phyloP scores from a whole-genome alignment of 2,888 invertebrate genomes.

The Eilema depressum region DNA sequence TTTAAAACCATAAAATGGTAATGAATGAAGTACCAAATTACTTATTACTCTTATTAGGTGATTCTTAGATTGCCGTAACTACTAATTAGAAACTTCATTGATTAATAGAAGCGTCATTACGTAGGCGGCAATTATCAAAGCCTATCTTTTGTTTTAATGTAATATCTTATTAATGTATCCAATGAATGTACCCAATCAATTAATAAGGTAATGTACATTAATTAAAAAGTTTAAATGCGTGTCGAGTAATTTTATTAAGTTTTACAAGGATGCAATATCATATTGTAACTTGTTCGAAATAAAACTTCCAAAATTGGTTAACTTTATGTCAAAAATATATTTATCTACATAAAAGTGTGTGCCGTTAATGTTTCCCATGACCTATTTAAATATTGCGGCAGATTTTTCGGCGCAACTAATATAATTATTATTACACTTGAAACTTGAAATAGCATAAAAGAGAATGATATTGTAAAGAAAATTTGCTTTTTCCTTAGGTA shows the following conservation, averaged over 20 bases:
- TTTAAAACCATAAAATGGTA: background rate
- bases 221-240: background rate
- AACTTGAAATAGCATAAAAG: background rate
- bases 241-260: conserved; percentile 16
- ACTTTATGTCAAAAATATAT: conserved; percentile 47
- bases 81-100: conserved; percentile 5
- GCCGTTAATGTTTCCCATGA: conserved; percentile 63
- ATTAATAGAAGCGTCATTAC: conserved; percentile 1
- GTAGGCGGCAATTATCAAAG: background rate
- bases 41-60: background rate
- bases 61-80: background rate
- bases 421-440: too few relatives aligned
- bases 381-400: conserved; percentile 54
- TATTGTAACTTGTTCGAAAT: conserved; percentile 33
- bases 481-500: background rate
- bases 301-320: conserved; percentile 33
- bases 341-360: conserved; percentile 38
- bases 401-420: background rate
- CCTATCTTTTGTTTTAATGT: conserved; percentile 3
- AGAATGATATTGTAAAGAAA: background rate
- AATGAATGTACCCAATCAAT: conserved; percentile 4
- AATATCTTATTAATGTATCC: background rate
- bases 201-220: background rate
- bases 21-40: background rate
- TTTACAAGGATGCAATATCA: conserved; percentile 29